Percentiles rank a stretch among this genome's conserved stretches.
Evolutionary conservation across 2,797 vertebrate species (phyloP).

Genomic region (Selene dorsalis): DNA sequence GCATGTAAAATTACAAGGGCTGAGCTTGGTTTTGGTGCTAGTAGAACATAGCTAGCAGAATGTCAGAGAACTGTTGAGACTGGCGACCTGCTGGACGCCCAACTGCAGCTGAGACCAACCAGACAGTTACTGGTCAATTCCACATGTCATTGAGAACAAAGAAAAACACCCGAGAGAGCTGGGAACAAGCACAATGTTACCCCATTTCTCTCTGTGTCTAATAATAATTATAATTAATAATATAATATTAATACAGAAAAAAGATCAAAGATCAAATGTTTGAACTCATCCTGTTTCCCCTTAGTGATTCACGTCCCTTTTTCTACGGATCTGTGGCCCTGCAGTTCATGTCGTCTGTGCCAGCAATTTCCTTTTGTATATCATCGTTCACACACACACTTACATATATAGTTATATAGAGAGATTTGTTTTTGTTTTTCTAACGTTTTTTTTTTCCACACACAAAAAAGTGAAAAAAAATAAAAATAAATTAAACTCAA

Average conservation of each 20-base stretch:
- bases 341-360: conserved; percentile 77
- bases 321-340: conserved; percentile 72
- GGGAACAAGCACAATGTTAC: conserved; percentile 68
- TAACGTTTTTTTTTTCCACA: conserved; percentile 81
- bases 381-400: conserved; percentile 77
- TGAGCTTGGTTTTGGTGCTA: conserved; percentile 77
- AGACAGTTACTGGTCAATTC: conserved; percentile 75
- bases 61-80: conserved; percentile 72
- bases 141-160: conserved; percentile 71
- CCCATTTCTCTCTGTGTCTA: conserved; percentile 74
- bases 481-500: conserved; percentile 88
- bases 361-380: conserved; percentile 82
- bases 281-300: conserved; percentile 80
- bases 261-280: conserved; percentile 76
- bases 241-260: conserved; percentile 78
- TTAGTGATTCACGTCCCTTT: conserved; percentile 84
- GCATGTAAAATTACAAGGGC: conserved; percentile 60
- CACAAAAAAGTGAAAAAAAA: conserved; percentile 85
- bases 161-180: conserved; percentile 73
- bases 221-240: conserved; percentile 72
- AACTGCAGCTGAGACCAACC: conserved; percentile 70
- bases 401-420: conserved; percentile 88
- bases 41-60: conserved; percentile 68
- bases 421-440: conserved; percentile 85
- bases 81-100: conserved; percentile 58